Evolutionary conservation across 2,888 invertebrate species (phyloP), one percentile per base, ranked within the genome.

Genomic region (Chymomyza amoena): DNA sequence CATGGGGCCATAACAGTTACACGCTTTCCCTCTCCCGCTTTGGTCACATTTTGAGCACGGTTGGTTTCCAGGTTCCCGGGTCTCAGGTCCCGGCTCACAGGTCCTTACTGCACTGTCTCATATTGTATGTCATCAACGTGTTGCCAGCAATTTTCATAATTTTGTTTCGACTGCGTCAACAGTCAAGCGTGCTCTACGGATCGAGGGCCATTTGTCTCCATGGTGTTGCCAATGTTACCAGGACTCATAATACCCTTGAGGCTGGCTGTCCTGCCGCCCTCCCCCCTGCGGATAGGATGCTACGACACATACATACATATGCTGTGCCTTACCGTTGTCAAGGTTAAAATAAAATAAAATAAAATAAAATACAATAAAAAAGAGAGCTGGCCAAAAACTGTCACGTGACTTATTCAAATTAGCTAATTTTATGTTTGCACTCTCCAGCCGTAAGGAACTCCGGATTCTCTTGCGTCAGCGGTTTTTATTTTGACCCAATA

Each of bases 321-420:
- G 52, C 67, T 60, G 39, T 16, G 18, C 9, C 59, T 28, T 18
- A 54, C 18, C 36, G 65, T 66, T 76, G 66, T 70, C 73, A 73
- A 76, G 76, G 73, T 67, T 69, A 66, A 63, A 15, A 18, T 57
- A 57, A 28, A 57, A 18, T 6, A 9, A 63, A 15, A 18, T 57
- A 57, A 28, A 57, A 18, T 6, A 9, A 18, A 18, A 54, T 0
- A 32, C 0, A 32, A 32, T 7, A 32, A 32, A 32, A 32, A 32
- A 32, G 4, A 4, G 9, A 32, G 32, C n/a, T n/a, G n/a, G n/a
- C 32, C 16, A 18, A 54, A 57, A 57, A 73, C 73, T 83, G 77
- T 87, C 87, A 85, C 86, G 88, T 84, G 84, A 84, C 88, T 87
- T 84, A 84, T 84, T 87, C 85, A 84, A 84, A 84, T 87, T 84